Conservation (phyloP, 1,140 invertebrate genomes). For the Zaprionus tsacasi region DNA sequence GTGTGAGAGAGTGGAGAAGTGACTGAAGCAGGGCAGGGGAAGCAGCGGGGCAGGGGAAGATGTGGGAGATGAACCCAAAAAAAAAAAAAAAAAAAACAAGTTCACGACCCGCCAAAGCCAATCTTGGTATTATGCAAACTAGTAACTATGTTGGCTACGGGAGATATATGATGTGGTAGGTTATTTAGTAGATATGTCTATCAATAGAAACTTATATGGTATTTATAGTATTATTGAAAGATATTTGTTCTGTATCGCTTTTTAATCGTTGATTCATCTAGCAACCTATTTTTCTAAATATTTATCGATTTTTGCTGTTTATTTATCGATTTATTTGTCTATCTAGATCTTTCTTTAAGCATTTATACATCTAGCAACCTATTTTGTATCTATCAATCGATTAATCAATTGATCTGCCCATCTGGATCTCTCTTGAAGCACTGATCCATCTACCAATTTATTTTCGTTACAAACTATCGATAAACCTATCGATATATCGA, state of each 20-base stretch:
- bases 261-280: too few relatives aligned
- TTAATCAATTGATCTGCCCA: too few relatives aligned
- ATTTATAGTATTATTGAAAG: neutral
- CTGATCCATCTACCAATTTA: too few relatives aligned
- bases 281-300: too few relatives aligned
- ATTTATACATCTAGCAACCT: too few relatives aligned
- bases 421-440: too few relatives aligned
- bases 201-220: neutral
- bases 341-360: too few relatives aligned
- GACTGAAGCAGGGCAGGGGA: neutral
- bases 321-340: too few relatives aligned
- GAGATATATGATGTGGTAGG: neutral
- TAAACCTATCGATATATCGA: neutral
- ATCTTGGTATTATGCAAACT: slow-evolving; percentile 5
- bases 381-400: too few relatives aligned
- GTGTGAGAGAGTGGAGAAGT: slow-evolving; percentile 8
- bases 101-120: slow-evolving; percentile 29
- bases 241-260: neutral
- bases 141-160: neutral
- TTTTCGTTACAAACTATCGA: too few relatives aligned
- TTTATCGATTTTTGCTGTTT: neutral
- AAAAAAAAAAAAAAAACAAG: slow-evolving; percentile 37
- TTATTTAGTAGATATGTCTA: too few relatives aligned
- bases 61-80: slow-evolving; percentile 12
- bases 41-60: neutral